phyloP scores from a whole-genome alignment of 1,140 invertebrate genomes.

The Planococcus citri region DNA sequence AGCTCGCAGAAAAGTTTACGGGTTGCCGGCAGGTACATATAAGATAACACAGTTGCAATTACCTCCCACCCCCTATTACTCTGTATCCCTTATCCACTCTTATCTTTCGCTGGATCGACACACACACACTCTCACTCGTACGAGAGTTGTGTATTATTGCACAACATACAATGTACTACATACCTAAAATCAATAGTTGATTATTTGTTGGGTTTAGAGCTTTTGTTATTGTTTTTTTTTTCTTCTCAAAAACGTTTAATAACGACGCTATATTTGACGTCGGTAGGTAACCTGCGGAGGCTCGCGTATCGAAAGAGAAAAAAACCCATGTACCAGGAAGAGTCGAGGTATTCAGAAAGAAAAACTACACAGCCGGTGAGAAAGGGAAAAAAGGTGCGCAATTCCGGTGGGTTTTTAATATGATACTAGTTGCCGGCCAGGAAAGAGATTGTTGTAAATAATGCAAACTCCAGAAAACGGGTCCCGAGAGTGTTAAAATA shows the following conservation, averaged over 20 bases:
- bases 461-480: constrained; percentile 6
- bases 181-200: constrained; percentile 8
- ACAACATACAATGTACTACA: too few species aligned
- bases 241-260: background rate
- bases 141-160: background rate
- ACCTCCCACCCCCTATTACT: background rate
- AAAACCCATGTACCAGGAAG: too few species aligned
- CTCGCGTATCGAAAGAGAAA: too few species aligned
- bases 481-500: constrained; percentile 6
- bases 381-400: background rate
- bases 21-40: background rate
- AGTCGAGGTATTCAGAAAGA: too few species aligned
- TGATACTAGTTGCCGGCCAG: background rate
- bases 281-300: too few species aligned
- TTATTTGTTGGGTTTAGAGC: background rate
- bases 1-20: background rate
- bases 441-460: constrained; percentile 7
- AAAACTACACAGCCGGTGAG: too few species aligned
- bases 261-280: background rate
- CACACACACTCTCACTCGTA: too few species aligned
- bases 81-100: too few species aligned
- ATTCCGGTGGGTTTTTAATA: background rate
- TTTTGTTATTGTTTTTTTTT: background rate
- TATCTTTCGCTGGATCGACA: too few species aligned
- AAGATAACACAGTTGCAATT: background rate